phyloP scores from a whole-genome alignment of 2,113 vertebrate species.

The Oncorhynchus kisutch region DNA sequence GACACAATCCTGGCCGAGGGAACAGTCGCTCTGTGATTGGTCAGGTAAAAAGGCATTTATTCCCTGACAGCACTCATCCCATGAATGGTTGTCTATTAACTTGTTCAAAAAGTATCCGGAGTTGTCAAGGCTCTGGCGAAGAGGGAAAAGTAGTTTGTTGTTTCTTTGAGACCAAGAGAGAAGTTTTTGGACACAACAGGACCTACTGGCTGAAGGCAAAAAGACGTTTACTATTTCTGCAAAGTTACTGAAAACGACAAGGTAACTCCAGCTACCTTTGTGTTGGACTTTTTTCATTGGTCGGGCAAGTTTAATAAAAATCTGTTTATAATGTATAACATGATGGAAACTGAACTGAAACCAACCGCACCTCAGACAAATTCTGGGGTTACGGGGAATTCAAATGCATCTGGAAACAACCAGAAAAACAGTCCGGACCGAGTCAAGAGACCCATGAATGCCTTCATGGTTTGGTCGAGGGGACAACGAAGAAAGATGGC shows the following conservation, averaged over 20 bases:
- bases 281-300: slow-evolving; percentile 44
- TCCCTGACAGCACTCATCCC: slow-evolving; percentile 96
- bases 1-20: slow-evolving; percentile 71
- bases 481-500: slow-evolving; percentile 98
- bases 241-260: slow-evolving; percentile 69
- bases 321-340: slow-evolving; percentile 95
- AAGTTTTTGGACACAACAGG: slow-evolving; percentile 77
- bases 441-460: slow-evolving; percentile 96
- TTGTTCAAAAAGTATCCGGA: slow-evolving; percentile 99
- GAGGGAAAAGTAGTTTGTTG: slow-evolving; percentile 89
- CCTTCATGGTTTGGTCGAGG: slow-evolving; percentile 98
- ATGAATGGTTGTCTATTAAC: slow-evolving; percentile 99
- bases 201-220: slow-evolving; percentile 60
- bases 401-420: slow-evolving; percentile 82
- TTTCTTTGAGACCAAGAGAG: slow-evolving; percentile 82
- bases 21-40: slow-evolving; percentile 90
- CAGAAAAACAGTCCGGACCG: slow-evolving; percentile 98
- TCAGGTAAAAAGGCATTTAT: slow-evolving; percentile 92
- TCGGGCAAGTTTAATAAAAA: slow-evolving; percentile 62
- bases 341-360: slow-evolving; percentile 99
- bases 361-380: slow-evolving; percentile 91
- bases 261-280: slow-evolving; percentile 59
- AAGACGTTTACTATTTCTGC: slow-evolving; percentile 51
- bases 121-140: slow-evolving; percentile 93
- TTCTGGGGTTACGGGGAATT: slow-evolving; percentile 91